phyloP scores from a whole-genome alignment of 2,113 vertebrate species.

The Mystacornis crossleyi region DNA sequence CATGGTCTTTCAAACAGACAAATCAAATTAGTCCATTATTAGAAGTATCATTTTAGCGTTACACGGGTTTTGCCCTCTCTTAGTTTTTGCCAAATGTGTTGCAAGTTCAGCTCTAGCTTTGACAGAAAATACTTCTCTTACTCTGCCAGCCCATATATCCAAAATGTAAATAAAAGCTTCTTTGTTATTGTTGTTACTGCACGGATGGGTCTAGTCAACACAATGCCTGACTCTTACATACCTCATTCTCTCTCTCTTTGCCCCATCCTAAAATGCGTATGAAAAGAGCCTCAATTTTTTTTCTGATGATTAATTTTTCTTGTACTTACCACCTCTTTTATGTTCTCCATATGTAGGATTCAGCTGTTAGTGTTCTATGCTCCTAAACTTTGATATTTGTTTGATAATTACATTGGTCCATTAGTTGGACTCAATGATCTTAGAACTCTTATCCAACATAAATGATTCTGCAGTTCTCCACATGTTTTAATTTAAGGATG shows the following conservation, averaged over 20 bases:
- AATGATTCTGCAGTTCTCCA: not conserved
- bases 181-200: not conserved
- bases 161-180: not conserved
- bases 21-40: not conserved
- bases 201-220: not conserved
- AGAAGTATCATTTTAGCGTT: not conserved
- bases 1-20: not conserved
- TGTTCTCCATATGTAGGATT: not conserved
- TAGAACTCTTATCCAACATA: not conserved
- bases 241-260: not conserved
- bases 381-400: not conserved
- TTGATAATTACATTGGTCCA: not conserved
- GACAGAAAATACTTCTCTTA: not conserved
- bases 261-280: not conserved
- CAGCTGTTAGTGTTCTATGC: not conserved
- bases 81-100: not conserved
- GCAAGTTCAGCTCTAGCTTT: not conserved
- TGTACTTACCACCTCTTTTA: not conserved
- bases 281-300: not conserved
- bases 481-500: not conserved
- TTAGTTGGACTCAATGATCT: not conserved
- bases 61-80: rapidly evolving
- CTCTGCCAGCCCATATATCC: not conserved
- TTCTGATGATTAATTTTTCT: not conserved
- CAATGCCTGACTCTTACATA: not conserved